Percentiles rank a stretch among this genome's conserved stretches.
Conservation (phyloP, 2,888 invertebrate species). For the Drosophila pegasa region DNA sequence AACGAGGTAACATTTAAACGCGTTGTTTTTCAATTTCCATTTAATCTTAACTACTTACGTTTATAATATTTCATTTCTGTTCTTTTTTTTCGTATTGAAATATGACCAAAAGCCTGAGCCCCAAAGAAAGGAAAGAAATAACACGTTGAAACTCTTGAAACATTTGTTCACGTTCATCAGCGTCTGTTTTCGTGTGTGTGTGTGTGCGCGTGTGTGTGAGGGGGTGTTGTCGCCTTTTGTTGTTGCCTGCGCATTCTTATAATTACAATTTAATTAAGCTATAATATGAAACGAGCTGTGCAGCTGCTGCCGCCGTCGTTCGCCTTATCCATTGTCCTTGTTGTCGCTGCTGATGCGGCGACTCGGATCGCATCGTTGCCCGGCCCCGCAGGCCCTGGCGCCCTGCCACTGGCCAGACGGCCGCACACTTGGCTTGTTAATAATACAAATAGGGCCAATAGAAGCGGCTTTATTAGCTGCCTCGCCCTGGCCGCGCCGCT, state of each 20-base stretch:
- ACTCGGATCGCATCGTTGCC: neutral
- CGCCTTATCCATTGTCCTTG: constrained; percentile 10
- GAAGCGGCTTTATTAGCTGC: constrained; percentile 66
- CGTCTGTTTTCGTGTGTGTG: neutral
- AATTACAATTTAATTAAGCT: constrained; percentile 73
- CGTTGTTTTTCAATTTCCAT: constrained; percentile 51
- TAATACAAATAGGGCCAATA: constrained; percentile 67
- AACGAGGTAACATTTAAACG: constrained; percentile 83
- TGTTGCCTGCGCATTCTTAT: constrained; percentile 41
- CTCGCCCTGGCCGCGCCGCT: constrained; percentile 51
- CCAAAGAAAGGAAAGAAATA: neutral
- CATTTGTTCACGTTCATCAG: neutral
- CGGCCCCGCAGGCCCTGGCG: neutral
- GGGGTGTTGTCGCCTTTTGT: constrained; percentile 17
- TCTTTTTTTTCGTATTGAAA: constrained; percentile 20
- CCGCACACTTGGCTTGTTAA: constrained; percentile 38
- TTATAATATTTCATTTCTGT: constrained; percentile 5
- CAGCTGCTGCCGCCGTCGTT: constrained; percentile 8
- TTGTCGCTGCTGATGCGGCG: constrained; percentile 24
- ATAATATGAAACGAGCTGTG: constrained; percentile 59
- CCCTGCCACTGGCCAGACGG: constrained; percentile 20
- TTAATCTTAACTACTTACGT: constrained; percentile 49
- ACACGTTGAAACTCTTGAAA: constrained; percentile 5
- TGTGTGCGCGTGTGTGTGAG: constrained; percentile 6
- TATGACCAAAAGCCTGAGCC: constrained; percentile 15